Conservation (phyloP, 2,113 vertebrate genomes). For the Gopherus evgoodei region DNA sequence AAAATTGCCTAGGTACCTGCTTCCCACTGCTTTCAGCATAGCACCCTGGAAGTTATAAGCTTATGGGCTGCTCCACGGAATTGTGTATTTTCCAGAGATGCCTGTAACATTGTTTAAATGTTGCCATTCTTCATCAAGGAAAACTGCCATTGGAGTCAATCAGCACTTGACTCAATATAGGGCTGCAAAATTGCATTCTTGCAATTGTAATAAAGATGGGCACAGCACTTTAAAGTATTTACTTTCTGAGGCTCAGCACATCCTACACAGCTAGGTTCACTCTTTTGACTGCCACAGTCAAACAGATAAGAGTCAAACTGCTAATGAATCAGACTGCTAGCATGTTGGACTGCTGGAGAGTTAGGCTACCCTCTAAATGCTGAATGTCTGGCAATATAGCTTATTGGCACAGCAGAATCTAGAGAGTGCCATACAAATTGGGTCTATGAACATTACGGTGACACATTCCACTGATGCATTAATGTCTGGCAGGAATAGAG, state of each 20-base stretch:
- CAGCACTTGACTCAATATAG: background rate
- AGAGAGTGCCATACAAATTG: background rate
- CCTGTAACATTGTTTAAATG: background rate
- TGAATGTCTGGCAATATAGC: background rate
- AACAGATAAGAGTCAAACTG: background rate
- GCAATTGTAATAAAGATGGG: background rate
- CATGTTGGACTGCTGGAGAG: background rate
- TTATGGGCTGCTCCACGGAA: background rate
- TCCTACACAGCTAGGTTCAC: background rate
- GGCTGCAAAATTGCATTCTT: background rate
- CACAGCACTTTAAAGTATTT: background rate
- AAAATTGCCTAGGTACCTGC: background rate
- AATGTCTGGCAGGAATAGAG: background rate
- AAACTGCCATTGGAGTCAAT: background rate
- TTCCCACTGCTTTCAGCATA: background rate
- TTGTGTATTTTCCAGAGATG: background rate
- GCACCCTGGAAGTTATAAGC: background rate
- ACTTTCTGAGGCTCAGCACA: background rate
- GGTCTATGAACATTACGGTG: background rate
- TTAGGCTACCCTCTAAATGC: background rate
- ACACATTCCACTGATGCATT: slow-evolving; percentile 1
- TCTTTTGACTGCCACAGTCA: background rate
- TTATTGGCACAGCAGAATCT: background rate
- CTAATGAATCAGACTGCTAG: background rate
- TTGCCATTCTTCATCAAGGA: background rate